Conservation (phyloP, 2,888 invertebrate genomes). For the Harpalus rubripes region DNA sequence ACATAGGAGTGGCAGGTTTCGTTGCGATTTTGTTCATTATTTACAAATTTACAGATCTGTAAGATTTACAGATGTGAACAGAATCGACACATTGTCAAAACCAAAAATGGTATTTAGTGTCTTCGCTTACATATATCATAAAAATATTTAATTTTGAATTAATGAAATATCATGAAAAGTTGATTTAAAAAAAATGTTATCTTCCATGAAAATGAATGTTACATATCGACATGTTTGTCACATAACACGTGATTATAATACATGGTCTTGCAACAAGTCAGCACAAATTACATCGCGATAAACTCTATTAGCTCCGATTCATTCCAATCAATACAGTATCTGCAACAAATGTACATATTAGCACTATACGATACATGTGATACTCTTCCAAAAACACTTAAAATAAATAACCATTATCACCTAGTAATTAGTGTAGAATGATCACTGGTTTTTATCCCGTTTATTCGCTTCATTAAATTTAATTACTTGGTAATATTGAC, state of each 20-base stretch:
- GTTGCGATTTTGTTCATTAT: too few relatives aligned
- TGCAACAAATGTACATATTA: constrained; percentile 8
- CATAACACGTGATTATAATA: constrained; percentile 3
- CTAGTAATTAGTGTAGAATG: constrained; percentile 45
- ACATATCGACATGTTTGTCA: too few relatives aligned
- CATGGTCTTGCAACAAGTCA: constrained; percentile 24
- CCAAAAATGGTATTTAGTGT: too few relatives aligned
- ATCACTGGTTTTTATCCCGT: constrained; percentile 48
- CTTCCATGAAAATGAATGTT: too few relatives aligned
- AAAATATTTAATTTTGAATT: too few relatives aligned
- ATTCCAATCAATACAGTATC: constrained; percentile 11
- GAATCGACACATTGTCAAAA: too few relatives aligned
- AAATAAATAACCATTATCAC: constrained; percentile 53
- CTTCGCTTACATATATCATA: too few relatives aligned
- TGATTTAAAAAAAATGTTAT: too few relatives aligned
- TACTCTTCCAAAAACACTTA: constrained; percentile 55
- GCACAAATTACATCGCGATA: constrained; percentile 10
- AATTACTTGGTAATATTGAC: constrained; percentile 53
- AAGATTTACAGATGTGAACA: too few relatives aligned
- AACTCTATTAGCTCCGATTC: neutral
- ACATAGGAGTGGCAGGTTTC: too few relatives aligned
- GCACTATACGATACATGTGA: constrained; percentile 6
- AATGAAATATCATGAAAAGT: too few relatives aligned
- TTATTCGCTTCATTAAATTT: constrained; percentile 59
- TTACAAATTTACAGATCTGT: too few relatives aligned